Conservation (phyloP, 1,140 invertebrate genomes). For the Bombus vancouverensis region DNA sequence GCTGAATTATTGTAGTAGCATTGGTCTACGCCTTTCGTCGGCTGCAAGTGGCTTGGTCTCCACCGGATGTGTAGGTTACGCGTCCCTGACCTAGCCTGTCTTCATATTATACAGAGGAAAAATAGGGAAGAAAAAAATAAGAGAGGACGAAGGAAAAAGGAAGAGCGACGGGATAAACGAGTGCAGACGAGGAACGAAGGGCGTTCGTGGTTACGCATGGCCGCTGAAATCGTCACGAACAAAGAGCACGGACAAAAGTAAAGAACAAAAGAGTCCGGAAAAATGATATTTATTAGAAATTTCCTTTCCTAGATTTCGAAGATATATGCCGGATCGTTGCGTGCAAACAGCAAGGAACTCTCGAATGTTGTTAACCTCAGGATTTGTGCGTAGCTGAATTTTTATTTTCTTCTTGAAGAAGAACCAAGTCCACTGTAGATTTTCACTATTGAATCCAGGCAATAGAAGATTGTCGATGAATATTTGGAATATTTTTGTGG, state of each 20-base stretch:
- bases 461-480: no score
- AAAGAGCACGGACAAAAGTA: conserved; percentile 13
- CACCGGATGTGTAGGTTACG: conserved; percentile 65
- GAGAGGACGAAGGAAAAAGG: neutral
- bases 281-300: neutral
- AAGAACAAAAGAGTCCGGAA: neutral
- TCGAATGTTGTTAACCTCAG: neutral
- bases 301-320: neutral
- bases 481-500: no score
- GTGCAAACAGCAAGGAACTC: neutral
- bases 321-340: neutral
- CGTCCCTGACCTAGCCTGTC: conserved; percentile 66
- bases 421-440: no score
- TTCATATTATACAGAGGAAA: conserved; percentile 40
- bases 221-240: conserved; percentile 22
- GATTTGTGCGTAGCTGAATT: no score
- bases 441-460: no score
- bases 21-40: conserved; percentile 37
- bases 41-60: conserved; percentile 19
- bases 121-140: neutral
- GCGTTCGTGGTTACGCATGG: conserved; percentile 34
- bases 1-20: conserved; percentile 28
- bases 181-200: neutral
- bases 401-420: no score
- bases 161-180: neutral